Evolutionary conservation across 2,113 vertebrate genomes (phyloP), one percentile per base, ranked within the genome.

Genomic region (Myiopsitta monachus): DNA sequence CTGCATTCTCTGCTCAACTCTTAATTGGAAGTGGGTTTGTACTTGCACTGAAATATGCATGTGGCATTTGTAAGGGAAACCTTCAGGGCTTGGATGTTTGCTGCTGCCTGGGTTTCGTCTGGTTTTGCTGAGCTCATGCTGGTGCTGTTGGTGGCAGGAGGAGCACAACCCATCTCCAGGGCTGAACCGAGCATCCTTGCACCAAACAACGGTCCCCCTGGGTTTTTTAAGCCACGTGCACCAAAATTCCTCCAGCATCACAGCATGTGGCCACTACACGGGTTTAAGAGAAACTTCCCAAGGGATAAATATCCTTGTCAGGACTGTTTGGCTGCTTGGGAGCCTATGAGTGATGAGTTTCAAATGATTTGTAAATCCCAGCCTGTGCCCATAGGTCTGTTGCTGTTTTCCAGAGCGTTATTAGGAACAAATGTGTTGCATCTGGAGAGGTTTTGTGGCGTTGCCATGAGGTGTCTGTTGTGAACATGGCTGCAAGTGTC

Each of bases 41-140:
- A 1, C 36, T 28, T 11, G 31, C 0, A 13, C 7, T 39, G 57
- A 15, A 31, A 14, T 6, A 9, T 2, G 7, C 0, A 0, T 2
- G 3, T 2, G 52, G 46, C 1, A 0, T 30, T 36, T 16, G 49
- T 9, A 6, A 28, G 26, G 43, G 51, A 8, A 21, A 5, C 28
- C 57, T 59, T n/a, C 23, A 59, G 33, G 33, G 33, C 55, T n/a
- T 2, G 38, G 61, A 1, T 18, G 1, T 39, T 79, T 24, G 61
- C 78, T 19, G 39, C 24, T 24, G 27, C 0, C 39, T 55, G 4
- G 0, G 4, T 31, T 15, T 0, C 2, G 19, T 9, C 26, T 7
- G 52, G 13, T 43, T 49, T n/a, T 26, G 68, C 68, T 22, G 47
- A 30, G 41, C 46, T 47, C 11, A 0, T 16, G 4, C 14, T 1